These are phyloP conservation scores for Morbakka virulenta DNA, from an alignment of 30 jellyfish, hydroid and myxozoan species.

Conservation along the genomic window DNA sequence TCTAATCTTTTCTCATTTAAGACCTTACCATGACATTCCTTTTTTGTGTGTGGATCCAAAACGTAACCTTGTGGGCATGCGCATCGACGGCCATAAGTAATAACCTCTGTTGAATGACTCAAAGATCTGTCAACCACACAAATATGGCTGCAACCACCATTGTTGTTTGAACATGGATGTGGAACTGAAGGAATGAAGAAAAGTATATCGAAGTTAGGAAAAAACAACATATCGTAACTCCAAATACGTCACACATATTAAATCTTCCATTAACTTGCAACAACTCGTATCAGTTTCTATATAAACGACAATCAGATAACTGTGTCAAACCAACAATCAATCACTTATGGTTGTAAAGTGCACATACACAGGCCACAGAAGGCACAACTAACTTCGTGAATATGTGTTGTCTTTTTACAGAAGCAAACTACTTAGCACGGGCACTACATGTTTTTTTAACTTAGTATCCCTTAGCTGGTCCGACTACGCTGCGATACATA, in stretches of 20 bases:
- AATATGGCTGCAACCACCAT: conserved; percentile 91
- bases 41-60: conserved; percentile 30
- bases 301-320: too few species aligned
- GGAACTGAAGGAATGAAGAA: conserved; percentile 3
- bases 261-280: neutral
- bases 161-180: conserved; percentile 84
- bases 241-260: neutral
- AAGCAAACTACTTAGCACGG: too few species aligned
- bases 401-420: too few species aligned
- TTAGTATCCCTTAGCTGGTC: too few species aligned
- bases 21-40: conserved; percentile 27
- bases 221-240: neutral
- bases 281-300: too few species aligned
- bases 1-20: too few species aligned
- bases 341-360: too few species aligned
- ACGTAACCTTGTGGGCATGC: conserved; percentile 81
- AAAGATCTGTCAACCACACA: conserved; percentile 43
- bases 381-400: too few species aligned
- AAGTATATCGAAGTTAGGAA: neutral
- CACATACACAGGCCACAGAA: too few species aligned
- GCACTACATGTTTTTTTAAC: too few species aligned
- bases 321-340: too few species aligned
- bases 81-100: conserved; percentile 62
- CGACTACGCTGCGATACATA: too few species aligned
- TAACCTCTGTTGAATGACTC: conserved; percentile 62